Conservation (phyloP, 2,113 vertebrate genomes). For the Rhineura floridana region DNA sequence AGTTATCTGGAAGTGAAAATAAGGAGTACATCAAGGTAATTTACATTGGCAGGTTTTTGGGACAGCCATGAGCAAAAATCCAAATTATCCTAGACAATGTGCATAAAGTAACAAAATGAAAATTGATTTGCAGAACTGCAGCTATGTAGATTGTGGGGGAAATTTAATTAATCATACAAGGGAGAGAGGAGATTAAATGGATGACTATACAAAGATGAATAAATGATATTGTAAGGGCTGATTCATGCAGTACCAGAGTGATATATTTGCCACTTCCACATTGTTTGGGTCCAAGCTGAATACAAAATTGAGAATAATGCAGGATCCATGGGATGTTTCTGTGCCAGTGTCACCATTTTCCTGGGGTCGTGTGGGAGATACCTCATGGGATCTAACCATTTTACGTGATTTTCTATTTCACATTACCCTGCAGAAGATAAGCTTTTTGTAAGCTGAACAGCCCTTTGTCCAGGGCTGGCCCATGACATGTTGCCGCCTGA, state of each 20-base stretch:
- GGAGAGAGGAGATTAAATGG: constrained; percentile 10
- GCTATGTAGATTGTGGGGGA: neutral
- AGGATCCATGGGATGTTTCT: neutral
- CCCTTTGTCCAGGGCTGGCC: neutral
- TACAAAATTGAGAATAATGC: neutral
- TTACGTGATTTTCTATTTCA: neutral
- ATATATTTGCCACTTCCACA: neutral
- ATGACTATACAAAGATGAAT: neutral
- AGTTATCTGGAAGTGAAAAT: constrained; percentile 20
- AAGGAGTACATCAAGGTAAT: constrained; percentile 29
- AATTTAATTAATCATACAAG: neutral
- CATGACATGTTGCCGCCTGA: neutral
- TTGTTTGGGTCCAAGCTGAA: neutral
- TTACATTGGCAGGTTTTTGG: constrained; percentile 16
- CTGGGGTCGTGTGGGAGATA: neutral
- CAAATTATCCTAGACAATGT: constrained; percentile 21
- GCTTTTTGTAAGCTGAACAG: neutral
- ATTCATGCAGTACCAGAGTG: neutral
- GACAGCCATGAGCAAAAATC: neutral
- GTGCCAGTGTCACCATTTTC: neutral
- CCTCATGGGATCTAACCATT: neutral
- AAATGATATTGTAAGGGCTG: neutral
- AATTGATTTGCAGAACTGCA: neutral
- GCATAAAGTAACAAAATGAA: constrained; percentile 25
- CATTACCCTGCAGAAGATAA: neutral